A percentile compares a stretch with the other conserved stretches of the same genome.
These are phyloP conservation scores for Ptychadena robeensis DNA, from an alignment of 2,797 vertebrate species.

Conservation along the genomic window DNA sequence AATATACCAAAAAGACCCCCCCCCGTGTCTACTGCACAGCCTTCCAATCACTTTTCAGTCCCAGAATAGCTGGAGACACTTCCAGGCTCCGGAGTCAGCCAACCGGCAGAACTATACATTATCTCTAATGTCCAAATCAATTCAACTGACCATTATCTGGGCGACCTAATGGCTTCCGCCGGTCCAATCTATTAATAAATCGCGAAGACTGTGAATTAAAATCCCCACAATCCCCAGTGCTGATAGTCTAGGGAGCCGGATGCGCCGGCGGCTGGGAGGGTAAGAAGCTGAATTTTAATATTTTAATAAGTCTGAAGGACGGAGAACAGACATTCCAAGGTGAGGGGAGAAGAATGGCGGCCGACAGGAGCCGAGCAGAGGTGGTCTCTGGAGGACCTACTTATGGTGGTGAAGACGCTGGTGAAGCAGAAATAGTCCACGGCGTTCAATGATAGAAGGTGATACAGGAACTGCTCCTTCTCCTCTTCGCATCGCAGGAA, in stretches of 20 bases:
- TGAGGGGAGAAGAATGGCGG: not conserved
- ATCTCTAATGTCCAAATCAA: not conserved
- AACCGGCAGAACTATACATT: not conserved
- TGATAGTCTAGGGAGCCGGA: not conserved
- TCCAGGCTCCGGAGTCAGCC: not conserved
- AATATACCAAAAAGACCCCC: too few species aligned
- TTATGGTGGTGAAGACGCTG: constrained; percentile 93
- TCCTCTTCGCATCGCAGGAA: constrained; percentile 97
- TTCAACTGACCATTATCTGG: not conserved
- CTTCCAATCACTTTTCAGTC: too few species aligned
- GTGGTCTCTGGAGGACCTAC: constrained; percentile 76
- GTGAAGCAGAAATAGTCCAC: constrained; percentile 99
- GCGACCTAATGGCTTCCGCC: not conserved
- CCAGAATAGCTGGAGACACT: too few species aligned
- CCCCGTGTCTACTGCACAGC: too few species aligned
- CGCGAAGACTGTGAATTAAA: not conserved
- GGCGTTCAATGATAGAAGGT: constrained; percentile 94
- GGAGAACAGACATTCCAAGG: not conserved
- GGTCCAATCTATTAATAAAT: not conserved
- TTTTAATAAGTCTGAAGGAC: not conserved
- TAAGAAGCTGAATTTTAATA: not conserved
- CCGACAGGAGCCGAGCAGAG: not conserved
- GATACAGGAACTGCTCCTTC: constrained; percentile 95
- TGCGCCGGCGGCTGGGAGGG: not conserved
- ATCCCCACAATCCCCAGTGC: not conserved